Evolutionary conservation across 64 coral and sea anemone genomes (phyloP), one percentile per base, ranked within the genome.

Genomic region (Montipora efflorescens): DNA sequence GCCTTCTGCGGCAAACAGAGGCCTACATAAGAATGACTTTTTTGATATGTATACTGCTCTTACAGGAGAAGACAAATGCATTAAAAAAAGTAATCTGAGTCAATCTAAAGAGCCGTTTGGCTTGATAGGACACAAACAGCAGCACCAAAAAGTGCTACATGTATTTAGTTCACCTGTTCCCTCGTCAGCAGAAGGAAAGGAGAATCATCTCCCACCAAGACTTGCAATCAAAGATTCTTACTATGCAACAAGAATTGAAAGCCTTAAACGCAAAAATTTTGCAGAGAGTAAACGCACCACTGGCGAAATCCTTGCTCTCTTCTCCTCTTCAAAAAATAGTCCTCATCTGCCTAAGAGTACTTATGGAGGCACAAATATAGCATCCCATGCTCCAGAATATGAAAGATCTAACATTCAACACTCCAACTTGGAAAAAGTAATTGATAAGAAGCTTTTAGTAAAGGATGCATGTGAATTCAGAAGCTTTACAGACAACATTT

Each of bases 41-140:
- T 86, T 86, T 64, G 71, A 86, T 9, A 21, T 86, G 19, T 86
- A 86, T 45, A 22, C 64, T 70, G 3, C 64, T 70, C 4, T n/a
- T 48, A 47, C 61, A 0, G 18, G 15, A 11, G 47, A 47, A 16
- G 28, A 22, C 25, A 14, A 79, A 51, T n/a, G 7, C 15, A 16
- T 5, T 8, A 50, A 36, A 6, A 23, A 23, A 2, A 71, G 3
- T 21, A 64, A 16, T 15, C 14, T 64, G 61, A 15, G 4, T 11
- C 13, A 64, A 14, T 12, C 9, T 64, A 64, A 15, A 64, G 11
- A 13, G 13, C 13, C 61, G 13, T 64, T 15, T 57, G 53, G 53
- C 14, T 64, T 64, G 61, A 64, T 64, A 3, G 61, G 4, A 64
- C 2, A 1, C 18, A 14, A 28, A 48, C 82, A 45, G 19, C 47